A percentile compares a stretch with the other conserved stretches of the same genome.
These are phyloP conservation scores for Drosophila quadrilineata DNA, from an alignment of 1,140 invertebrate genomes.

Conservation along the genomic window DNA sequence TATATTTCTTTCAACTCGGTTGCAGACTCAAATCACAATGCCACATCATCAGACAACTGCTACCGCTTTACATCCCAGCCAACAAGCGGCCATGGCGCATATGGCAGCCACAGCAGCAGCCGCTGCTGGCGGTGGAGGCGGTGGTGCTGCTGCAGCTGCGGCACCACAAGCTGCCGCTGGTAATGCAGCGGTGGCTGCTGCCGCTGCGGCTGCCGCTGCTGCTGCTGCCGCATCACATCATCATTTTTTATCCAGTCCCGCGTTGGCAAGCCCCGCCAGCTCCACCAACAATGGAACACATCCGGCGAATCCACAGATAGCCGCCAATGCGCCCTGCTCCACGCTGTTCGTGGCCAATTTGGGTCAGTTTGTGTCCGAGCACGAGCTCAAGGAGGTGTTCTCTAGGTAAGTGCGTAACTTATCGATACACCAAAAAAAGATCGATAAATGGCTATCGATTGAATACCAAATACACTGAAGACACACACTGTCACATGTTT, in stretches of 20 bases:
- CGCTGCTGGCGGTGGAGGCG: slow-evolving; percentile 42
- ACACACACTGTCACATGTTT: slow-evolving; percentile 17
- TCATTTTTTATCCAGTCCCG: slow-evolving; percentile 91
- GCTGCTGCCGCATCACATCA: slow-evolving; percentile 77
- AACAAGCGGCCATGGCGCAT: slow-evolving; percentile 88
- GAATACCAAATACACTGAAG: slow-evolving; percentile 2
- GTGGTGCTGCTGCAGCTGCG: slow-evolving; percentile 57
- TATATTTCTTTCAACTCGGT: background rate
- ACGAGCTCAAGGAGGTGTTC: slow-evolving; percentile 98
- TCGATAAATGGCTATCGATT: slow-evolving; percentile 2
- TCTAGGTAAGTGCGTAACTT: slow-evolving; percentile 88
- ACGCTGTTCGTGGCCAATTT: slow-evolving; percentile 98
- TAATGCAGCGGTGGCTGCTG: slow-evolving; percentile 69
- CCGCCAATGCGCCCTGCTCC: slow-evolving; percentile 92
- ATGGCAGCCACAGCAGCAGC: slow-evolving; percentile 81
- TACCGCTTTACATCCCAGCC: slow-evolving; percentile 85
- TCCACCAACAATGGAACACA: slow-evolving; percentile 85
- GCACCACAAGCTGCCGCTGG: slow-evolving; percentile 46
- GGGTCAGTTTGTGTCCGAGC: slow-evolving; percentile 97
- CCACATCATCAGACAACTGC: slow-evolving; percentile 82
- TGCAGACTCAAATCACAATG: slow-evolving; percentile 86
- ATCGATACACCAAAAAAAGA: background rate
- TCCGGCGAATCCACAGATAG: slow-evolving; percentile 82
- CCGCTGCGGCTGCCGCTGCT: slow-evolving; percentile 83
- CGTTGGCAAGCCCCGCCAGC: slow-evolving; percentile 92